phyloP scores from a whole-genome alignment of 2,888 invertebrate species.

The Erebia aethiops region DNA sequence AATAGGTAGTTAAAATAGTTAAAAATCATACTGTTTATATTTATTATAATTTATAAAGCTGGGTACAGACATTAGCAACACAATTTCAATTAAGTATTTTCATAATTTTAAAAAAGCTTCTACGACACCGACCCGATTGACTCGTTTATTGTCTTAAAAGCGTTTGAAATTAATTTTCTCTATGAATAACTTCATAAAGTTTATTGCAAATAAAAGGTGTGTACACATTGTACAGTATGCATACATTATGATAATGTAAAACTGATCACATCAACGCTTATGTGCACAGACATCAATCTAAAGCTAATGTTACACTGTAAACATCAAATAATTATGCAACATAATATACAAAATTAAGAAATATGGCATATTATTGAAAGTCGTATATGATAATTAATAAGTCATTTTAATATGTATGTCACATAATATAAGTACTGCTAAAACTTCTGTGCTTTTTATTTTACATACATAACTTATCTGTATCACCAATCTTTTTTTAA shows the following conservation, averaged over 20 bases:
- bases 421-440: conserved; percentile 3
- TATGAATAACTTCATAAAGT: conserved; percentile 16
- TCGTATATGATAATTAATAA: neutral
- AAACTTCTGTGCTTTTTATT: neutral
- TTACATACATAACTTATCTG: neutral
- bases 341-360: conserved; percentile 1
- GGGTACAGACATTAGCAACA: conserved; percentile 6
- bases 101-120: conserved; percentile 41
- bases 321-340: neutral
- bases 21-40: conserved; percentile 6
- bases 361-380: conserved; percentile 13
- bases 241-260: conserved; percentile 38
- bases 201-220: conserved; percentile 44
- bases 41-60: neutral
- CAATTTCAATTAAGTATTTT: conserved; percentile 1
- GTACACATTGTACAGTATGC: conserved; percentile 45
- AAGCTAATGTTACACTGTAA: conserved; percentile 40
- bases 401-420: conserved; percentile 4
- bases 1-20: neutral
- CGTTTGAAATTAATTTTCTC: conserved; percentile 12
- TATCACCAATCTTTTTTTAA: neutral
- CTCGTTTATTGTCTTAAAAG: conserved; percentile 38
- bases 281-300: conserved; percentile 56
- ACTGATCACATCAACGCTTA: conserved; percentile 41
- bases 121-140: conserved; percentile 69